These are phyloP conservation scores for Bungarus multicinctus DNA, from an alignment of 2,113 vertebrate genomes.

Conservation along the genomic window DNA sequence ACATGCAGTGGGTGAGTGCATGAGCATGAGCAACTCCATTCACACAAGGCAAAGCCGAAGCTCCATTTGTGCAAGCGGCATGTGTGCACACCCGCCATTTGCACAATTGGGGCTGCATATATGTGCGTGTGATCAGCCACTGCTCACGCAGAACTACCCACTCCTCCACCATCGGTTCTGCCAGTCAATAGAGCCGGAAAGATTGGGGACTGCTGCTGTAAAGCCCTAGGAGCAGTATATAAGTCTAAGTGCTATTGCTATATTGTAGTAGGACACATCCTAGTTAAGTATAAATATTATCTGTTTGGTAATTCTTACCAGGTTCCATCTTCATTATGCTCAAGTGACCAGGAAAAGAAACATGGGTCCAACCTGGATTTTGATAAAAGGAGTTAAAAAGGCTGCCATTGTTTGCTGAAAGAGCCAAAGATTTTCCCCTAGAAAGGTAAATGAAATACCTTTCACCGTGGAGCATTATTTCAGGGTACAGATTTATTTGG, in stretches of 20 bases:
- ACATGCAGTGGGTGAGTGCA: too few species aligned
- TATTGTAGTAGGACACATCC: background rate
- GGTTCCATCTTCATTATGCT: background rate
- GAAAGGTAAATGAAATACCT: background rate
- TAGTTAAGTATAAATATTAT: background rate
- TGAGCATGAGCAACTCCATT: too few species aligned
- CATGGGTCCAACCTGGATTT: background rate
- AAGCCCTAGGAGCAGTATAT: background rate
- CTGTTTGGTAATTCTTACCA: background rate
- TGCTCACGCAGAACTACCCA: too few species aligned
- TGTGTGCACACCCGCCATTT: fast-evolving
- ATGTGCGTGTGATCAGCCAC: too few species aligned
- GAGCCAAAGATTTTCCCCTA: background rate
- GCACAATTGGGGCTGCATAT: too few species aligned
- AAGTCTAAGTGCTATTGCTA: background rate
- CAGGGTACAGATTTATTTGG: background rate
- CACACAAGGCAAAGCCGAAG: too few species aligned
- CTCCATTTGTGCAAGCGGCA: too few species aligned
- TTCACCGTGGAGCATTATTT: background rate
- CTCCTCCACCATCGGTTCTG: too few species aligned
- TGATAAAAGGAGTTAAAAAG: background rate
- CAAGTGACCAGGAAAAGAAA: background rate
- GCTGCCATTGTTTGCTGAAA: background rate
- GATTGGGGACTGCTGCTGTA: too few species aligned
- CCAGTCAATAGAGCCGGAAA: too few species aligned